Conservation (phyloP, 2,888 invertebrate genomes). For the Megaustenia siamemsis region DNA sequence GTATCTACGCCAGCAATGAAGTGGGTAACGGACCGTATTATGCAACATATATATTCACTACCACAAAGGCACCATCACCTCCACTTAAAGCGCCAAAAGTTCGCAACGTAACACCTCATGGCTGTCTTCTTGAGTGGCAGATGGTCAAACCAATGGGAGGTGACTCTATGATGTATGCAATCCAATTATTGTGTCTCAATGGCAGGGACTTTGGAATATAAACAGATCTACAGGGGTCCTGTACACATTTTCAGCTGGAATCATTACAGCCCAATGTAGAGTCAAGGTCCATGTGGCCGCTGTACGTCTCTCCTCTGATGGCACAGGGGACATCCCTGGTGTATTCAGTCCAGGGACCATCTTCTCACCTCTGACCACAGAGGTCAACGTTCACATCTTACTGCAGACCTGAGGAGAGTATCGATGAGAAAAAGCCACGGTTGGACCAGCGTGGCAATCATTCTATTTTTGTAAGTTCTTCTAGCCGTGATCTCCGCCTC, state of each 20-base stretch:
- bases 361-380: constrained; percentile 82
- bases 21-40: constrained; percentile 92
- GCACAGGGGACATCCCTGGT: constrained; percentile 83
- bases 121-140: constrained; percentile 86
- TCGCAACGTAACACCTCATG: constrained; percentile 82
- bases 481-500: constrained; percentile 85
- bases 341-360: constrained; percentile 86
- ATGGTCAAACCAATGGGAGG: constrained; percentile 83
- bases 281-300: constrained; percentile 89
- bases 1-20: constrained; percentile 91
- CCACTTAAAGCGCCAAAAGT: constrained; percentile 88
- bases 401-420: background rate
- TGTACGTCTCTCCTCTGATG: constrained; percentile 83
- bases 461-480: constrained; percentile 84
- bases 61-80: constrained; percentile 89
- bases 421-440: constrained; percentile 75
- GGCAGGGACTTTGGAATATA: constrained; percentile 84
- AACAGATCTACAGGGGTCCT: constrained; percentile 82
- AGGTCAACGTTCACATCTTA: constrained; percentile 51
- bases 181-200: constrained; percentile 83
- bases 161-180: constrained; percentile 87
- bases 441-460: constrained; percentile 85
- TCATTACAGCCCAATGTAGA: constrained; percentile 88
- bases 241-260: constrained; percentile 82
- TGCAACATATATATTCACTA: constrained; percentile 86